These are phyloP conservation scores for Zaprionus obscuricornis DNA, from an alignment of 2,888 invertebrate species.

Conservation along the genomic window DNA sequence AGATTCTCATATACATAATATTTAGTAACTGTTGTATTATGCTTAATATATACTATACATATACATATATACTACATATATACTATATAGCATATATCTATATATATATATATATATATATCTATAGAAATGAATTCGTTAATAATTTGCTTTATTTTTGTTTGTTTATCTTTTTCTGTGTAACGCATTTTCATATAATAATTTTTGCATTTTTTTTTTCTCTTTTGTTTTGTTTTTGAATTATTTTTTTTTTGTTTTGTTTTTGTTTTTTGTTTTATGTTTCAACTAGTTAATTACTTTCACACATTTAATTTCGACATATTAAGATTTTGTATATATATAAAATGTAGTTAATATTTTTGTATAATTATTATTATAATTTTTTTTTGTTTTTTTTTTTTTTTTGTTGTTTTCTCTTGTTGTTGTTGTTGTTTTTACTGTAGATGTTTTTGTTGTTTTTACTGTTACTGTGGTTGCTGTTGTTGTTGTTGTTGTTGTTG, in stretches of 20 bases:
- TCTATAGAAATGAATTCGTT: background rate
- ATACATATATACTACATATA: background rate
- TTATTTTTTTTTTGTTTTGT: conserved; percentile 19
- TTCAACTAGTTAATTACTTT: conserved; percentile 45
- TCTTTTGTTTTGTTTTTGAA: conserved; percentile 5
- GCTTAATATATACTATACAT: background rate
- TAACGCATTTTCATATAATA: conserved; percentile 9
- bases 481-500: conserved; percentile 31
- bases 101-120: conserved; percentile 24
- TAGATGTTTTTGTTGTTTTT: conserved; percentile 18
- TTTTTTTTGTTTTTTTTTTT: background rate
- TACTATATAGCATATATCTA: background rate
- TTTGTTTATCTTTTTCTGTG: conserved; percentile 4
- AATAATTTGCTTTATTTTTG: conserved; percentile 16
- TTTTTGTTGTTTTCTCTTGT: conserved; percentile 16
- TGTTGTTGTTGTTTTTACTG: conserved; percentile 3
- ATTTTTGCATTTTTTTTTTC: background rate
- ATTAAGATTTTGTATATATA: conserved; percentile 14
- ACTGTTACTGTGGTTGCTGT: conserved; percentile 32
- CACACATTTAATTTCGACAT: conserved; percentile 34
- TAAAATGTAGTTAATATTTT: conserved; percentile 24
- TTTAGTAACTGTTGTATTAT: background rate
- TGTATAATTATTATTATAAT: conserved; percentile 42
- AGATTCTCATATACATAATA: too few species aligned
- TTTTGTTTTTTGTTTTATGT: conserved; percentile 8